A percentile compares a stretch with the other conserved stretches of the same genome.
These are phyloP conservation scores for Nycticorax nycticorax DNA, from an alignment of 2,113 vertebrate species.

Conservation along the genomic window DNA sequence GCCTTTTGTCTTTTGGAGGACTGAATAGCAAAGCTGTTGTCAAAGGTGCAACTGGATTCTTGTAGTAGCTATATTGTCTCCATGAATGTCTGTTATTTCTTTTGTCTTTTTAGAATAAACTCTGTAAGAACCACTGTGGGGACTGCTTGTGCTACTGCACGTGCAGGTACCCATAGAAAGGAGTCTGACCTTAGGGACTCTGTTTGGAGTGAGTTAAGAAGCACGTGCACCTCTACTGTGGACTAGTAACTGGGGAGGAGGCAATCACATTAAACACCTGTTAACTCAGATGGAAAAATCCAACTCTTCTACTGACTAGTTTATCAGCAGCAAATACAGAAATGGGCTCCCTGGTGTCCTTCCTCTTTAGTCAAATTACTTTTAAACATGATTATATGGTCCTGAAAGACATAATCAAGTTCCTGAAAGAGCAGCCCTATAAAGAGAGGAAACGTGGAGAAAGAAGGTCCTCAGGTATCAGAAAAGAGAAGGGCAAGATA, in stretches of 20 bases:
- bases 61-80: not conserved
- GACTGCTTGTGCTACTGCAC: not conserved
- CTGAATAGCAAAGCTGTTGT: not conserved
- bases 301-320: not conserved
- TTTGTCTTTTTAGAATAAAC: not conserved
- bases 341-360: not conserved
- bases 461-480: constrained; percentile 78
- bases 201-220: not conserved
- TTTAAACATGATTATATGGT: constrained; percentile 79
- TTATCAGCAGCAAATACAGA: not conserved
- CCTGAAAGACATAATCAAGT: constrained; percentile 76
- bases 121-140: not conserved
- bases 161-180: not conserved
- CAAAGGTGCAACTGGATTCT: not conserved
- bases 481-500: constrained; percentile 72
- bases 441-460: constrained; percentile 78
- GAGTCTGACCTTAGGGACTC: not conserved
- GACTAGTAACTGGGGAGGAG: not conserved
- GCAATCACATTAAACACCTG: not conserved
- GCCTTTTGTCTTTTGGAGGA: not conserved
- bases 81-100: not conserved
- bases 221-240: not conserved
- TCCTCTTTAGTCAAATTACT: constrained; percentile 69
- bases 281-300: not conserved
- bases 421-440: constrained; percentile 75